A percentile compares a stretch with the other conserved stretches of the same genome.
These are phyloP conservation scores for Spinus olivaceus DNA, from an alignment of 2,797 vertebrate genomes.

Conservation along the genomic window DNA sequence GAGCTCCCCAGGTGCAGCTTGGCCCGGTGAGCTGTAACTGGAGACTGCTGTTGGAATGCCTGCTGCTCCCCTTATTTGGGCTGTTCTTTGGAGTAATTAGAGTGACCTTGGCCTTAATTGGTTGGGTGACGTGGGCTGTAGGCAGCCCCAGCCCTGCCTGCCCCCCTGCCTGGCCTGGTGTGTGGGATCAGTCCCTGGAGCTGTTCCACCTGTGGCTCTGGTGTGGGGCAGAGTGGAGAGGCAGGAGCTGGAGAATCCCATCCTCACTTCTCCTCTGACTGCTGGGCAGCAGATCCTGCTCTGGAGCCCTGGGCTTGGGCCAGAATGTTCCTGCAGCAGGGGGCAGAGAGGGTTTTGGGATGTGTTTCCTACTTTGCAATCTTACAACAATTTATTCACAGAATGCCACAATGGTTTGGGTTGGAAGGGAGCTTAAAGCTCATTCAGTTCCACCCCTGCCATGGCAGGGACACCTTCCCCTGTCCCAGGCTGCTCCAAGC, in stretches of 20 bases:
- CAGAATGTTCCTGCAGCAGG: accelerated
- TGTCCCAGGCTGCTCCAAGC: accelerated
- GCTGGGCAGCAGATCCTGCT: not conserved
- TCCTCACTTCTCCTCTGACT: not conserved
- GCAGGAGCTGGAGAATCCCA: not conserved
- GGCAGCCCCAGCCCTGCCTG: not conserved
- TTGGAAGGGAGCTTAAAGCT: not conserved
- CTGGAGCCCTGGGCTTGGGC: not conserved
- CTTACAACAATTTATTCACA: not conserved
- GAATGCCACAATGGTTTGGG: not conserved
- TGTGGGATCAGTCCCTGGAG: not conserved
- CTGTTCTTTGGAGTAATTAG: not conserved
- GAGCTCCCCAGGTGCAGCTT: not conserved
- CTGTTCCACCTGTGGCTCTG: not conserved
- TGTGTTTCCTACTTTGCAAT: not conserved
- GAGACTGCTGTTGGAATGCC: not conserved
- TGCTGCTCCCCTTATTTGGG: not conserved
- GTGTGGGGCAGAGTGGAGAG: not conserved
- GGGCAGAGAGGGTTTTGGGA: not conserved
- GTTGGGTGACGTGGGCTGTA: not conserved
- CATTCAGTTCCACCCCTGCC: not conserved
- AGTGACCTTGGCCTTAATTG: not conserved
- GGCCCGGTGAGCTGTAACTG: not conserved
- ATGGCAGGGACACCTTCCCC: not conserved
- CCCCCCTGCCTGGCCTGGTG: not conserved